These are phyloP conservation scores for Glandiceps talaboti DNA, from an alignment of 53 echinoderm and acorn worm species.

Conservation along the genomic window DNA sequence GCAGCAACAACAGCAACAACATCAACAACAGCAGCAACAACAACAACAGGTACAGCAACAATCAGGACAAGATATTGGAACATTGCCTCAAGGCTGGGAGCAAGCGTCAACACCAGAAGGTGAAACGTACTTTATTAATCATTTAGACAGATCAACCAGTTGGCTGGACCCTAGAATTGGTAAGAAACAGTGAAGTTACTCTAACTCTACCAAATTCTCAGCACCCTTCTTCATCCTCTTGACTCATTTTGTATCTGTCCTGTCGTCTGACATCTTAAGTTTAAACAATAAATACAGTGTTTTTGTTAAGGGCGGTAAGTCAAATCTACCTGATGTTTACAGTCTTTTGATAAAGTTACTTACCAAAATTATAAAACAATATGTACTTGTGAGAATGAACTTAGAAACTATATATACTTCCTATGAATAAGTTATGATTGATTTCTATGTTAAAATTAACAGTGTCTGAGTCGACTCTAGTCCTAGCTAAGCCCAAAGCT, in stretches of 20 bases:
- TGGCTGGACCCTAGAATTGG: slow-evolving; percentile 98
- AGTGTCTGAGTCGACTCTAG: no score
- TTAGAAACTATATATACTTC: no score
- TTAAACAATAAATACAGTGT: no score
- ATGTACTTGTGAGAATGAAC: no score
- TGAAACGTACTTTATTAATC: slow-evolving; percentile 89
- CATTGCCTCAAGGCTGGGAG: slow-evolving; percentile 86
- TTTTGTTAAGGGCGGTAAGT: no score
- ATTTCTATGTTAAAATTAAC: no score
- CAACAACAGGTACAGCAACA: slow-evolving; percentile 22
- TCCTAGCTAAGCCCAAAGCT: no score
- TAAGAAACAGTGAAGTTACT: slow-evolving; percentile 19
- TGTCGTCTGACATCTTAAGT: background rate
- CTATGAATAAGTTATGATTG: no score
- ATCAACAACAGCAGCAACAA: slow-evolving; percentile 12
- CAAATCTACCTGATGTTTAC: no score
- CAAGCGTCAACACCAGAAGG: slow-evolving; percentile 88
- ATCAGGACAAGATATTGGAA: slow-evolving; percentile 73
- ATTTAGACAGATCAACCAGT: slow-evolving; percentile 78
- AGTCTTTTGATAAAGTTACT: no score
- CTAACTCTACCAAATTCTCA: background rate
- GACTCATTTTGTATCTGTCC: background rate
- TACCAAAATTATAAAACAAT: no score
- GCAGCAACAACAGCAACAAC: slow-evolving; percentile 28
- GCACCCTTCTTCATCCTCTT: background rate